phyloP scores from a whole-genome alignment of 2,797 vertebrate genomes.

The Decapterus maruadsi region DNA sequence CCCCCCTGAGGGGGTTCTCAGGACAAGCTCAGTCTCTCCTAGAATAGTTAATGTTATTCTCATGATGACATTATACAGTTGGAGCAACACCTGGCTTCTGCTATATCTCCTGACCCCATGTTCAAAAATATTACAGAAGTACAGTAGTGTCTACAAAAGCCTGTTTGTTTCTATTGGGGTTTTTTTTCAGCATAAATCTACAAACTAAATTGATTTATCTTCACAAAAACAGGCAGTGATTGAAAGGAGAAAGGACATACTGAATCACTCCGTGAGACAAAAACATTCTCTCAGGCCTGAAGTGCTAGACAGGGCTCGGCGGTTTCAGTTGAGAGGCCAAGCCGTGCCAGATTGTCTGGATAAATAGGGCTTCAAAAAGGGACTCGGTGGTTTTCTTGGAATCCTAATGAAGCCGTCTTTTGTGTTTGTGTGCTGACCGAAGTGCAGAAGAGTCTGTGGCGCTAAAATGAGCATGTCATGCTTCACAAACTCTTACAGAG shows the following conservation, averaged over 20 bases:
- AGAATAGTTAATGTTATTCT: neutral
- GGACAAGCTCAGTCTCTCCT: neutral
- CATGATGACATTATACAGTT: neutral
- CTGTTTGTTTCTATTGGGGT: neutral
- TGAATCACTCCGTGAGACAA: conserved; percentile 50
- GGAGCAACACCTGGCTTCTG: neutral
- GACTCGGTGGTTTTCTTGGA: conserved; percentile 68
- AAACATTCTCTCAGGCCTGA: conserved; percentile 67
- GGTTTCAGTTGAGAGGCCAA: conserved; percentile 63
- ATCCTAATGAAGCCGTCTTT: conserved; percentile 88
- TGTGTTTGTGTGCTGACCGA: conserved; percentile 81
- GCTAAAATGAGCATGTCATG: conserved; percentile 77
- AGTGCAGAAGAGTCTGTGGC: conserved; percentile 68
- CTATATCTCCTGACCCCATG: neutral
- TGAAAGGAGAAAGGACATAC: conserved; percentile 35
- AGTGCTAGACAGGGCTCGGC: conserved; percentile 54
- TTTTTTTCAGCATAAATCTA: neutral
- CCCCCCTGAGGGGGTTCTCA: neutral
- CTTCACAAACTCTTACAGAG: conserved; percentile 72
- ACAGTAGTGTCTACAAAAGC: neutral
- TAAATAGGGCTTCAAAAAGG: conserved; percentile 79
- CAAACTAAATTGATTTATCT: conserved; percentile 31
- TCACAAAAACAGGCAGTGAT: conserved; percentile 47
- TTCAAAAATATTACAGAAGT: neutral
- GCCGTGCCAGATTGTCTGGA: conserved; percentile 72